Evolutionary conservation across 2,113 vertebrate genomes (phyloP), one percentile per base, ranked within the genome.

Genomic region (Sialia sialis): DNA sequence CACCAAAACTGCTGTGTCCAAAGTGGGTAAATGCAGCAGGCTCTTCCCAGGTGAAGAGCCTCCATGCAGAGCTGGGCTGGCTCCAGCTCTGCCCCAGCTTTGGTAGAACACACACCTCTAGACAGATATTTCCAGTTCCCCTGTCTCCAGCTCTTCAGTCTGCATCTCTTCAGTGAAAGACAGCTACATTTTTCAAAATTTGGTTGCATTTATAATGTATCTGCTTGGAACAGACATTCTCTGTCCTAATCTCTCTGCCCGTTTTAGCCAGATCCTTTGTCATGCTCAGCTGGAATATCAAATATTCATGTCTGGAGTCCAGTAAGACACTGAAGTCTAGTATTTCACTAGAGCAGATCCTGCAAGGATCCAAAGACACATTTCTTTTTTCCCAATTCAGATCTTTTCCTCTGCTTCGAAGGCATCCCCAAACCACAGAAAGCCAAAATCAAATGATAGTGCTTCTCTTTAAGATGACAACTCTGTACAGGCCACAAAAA

Each of bases 21-120:
- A 70, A 39, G 64, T 0, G 0, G 13, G 34, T 25, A 69, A 80
- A 54, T 0, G 0, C 32, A 83, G 58, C 32, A 48, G 25, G n/a
- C 63, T 87, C 54, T 52, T 72, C 52, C 32, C 63, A 13, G 0
- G 0, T 12, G 17, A 79, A 74, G 23, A 66, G 59, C 15, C 36
- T 44, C 39, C 1, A 1, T 46, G 34, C 55, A 78, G 58, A 89
- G 54, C 39, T 60, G 39, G 4, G 1, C 32, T 66, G 70, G 49
- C 41, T 67, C 49, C 3, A 0, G 38, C 38, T 69, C 54, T 78
- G 32, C 32, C 29, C 17, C 75, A 36, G 32, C 51, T 49, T 7
- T 54, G 46, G 25, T 41, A 79, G 43, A 54, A 68, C 3, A 20
- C 19, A 36, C 13, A 59, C 22, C 49, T 79, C 34, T 27, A 73